Evolutionary conservation across 2,797 vertebrate species (phyloP), one percentile per base, ranked within the genome.

Genomic region (Botia kubotai): DNA sequence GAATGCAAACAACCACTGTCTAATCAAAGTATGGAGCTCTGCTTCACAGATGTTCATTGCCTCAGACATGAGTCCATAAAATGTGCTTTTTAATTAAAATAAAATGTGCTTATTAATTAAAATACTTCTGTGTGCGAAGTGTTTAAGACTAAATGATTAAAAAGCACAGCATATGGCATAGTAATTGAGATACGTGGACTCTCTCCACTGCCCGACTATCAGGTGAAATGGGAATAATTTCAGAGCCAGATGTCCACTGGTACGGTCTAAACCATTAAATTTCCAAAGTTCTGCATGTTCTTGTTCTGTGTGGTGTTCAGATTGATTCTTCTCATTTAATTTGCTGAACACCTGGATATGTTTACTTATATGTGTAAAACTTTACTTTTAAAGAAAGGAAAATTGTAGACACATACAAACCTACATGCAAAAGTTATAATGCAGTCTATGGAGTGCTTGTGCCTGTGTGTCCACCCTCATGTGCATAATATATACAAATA

Each of bases 91-190:
- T 26, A 26, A 26, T 26, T 26, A 26, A 26, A 26, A 4, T 12
- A 79, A 72, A 65, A 72, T 14, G 48, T 43, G 58, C 66, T 55
- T 58, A 80, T 80, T 73, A 26, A 73, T 72, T 43, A 46, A 57
- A 80, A 79, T 53, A 80, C 46, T 23, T 57, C 50, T 73, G 17
- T 80, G 70, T 67, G 36, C 46, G 70, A 21, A 73, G 62, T 80
- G 57, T 73, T 72, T 53, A 7, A 55, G 48, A 46, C n/a, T 53
- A 73, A 66, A 80, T 66, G 2, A 80, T 57, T 67, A 66, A 63
- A 75, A 76, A 53, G 29, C 17, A 50, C 21, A 72, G 46, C 80
- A 82, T 82, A 82, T 82, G 66, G 80, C 55, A 46, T 33, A 29
- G 19, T 65, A 76, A 76, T 82, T 52, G 63, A 82, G 46, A 82